phyloP scores from a whole-genome alignment of 1,140 invertebrate genomes.

The Neelides sp. region DNA sequence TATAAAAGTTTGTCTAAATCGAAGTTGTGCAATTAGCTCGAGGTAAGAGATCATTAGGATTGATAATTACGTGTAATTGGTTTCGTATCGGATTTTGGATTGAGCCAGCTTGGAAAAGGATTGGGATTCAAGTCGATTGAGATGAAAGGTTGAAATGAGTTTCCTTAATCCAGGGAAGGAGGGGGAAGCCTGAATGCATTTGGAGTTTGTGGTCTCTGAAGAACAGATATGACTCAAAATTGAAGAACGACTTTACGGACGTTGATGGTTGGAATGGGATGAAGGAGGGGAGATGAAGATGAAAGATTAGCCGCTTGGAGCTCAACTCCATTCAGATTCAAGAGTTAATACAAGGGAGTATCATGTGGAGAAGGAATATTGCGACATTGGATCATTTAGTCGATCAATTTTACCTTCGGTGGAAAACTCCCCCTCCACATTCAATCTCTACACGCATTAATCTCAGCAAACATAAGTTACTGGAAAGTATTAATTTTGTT shows the following conservation, averaged over 20 bases:
- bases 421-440: background rate
- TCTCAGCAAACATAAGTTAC: background rate
- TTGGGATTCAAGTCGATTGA: no score
- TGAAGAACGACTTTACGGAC: background rate
- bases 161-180: slow-evolving; percentile 6
- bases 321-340: background rate
- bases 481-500: background rate
- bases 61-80: no score
- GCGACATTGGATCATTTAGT: background rate
- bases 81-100: no score
- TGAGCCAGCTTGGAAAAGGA: no score
- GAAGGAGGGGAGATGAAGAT: background rate
- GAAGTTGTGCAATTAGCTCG: no score
- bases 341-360: background rate
- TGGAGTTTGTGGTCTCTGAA: background rate
- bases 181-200: background rate
- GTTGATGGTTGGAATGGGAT: background rate
- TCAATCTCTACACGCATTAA: background rate
- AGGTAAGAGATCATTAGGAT: no score
- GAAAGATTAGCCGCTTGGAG: background rate
- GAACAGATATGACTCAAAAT: background rate
- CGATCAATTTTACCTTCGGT: background rate
- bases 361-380: background rate
- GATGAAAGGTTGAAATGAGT: slow-evolving; percentile 2
- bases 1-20: no score